A percentile compares a stretch with the other conserved stretches of the same genome.
These are phyloP conservation scores for Drosophila athabasca DNA, from an alignment of 1,140 invertebrate genomes.

Conservation along the genomic window DNA sequence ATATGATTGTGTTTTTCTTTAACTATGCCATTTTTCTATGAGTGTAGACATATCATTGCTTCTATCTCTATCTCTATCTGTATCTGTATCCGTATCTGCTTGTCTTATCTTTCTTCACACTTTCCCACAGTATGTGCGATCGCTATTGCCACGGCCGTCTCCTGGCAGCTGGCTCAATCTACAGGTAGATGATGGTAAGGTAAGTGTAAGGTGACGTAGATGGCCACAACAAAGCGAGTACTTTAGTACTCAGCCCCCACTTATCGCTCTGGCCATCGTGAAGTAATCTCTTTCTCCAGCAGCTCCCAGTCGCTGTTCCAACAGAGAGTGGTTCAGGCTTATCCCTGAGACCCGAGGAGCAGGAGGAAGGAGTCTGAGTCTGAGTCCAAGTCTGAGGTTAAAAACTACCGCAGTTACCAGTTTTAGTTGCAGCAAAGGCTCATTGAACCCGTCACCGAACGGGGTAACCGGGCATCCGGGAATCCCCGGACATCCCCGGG, in stretches of 20 bases:
- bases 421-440: slow-evolving; percentile 45
- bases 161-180: slow-evolving; percentile 3
- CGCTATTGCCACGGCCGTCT: too few species aligned
- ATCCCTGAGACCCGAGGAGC: slow-evolving; percentile 15
- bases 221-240: slow-evolving; percentile 48
- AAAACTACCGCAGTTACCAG: slow-evolving; percentile 55
- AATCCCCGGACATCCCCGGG: too few species aligned
- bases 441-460: slow-evolving; percentile 42
- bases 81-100: too few species aligned
- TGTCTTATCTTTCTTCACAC: slow-evolving; percentile 37
- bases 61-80: slow-evolving; percentile 10
- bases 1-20: too few species aligned
- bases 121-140: slow-evolving; percentile 28
- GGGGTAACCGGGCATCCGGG: neutral
- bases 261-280: slow-evolving; percentile 45
- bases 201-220: slow-evolving; percentile 28
- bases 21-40: too few species aligned
- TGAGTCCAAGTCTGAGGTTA: slow-evolving; percentile 2
- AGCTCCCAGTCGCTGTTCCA: neutral
- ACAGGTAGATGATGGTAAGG: neutral
- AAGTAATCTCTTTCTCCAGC: slow-evolving; percentile 25
- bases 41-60: neutral
- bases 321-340: slow-evolving; percentile 7
- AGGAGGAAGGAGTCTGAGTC: slow-evolving; percentile 18
- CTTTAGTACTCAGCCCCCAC: slow-evolving; percentile 43